Evolutionary conservation across 2,888 invertebrate genomes (phyloP).

Genomic region (Epinotia demarniana): DNA sequence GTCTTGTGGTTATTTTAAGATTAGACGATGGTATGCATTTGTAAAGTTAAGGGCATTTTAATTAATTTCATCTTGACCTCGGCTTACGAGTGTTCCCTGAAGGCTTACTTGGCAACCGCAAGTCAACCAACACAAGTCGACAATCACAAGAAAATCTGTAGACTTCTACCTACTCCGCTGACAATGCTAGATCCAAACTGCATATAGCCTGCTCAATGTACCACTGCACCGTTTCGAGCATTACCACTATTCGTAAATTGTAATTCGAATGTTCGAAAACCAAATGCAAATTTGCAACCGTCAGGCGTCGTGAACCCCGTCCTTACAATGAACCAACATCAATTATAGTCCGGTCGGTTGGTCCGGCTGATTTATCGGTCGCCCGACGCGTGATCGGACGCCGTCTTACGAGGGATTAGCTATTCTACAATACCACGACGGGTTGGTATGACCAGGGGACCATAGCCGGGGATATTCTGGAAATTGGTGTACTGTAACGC

Average conservation of each 20-base stretch:
- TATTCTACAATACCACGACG: slow-evolving; percentile 35
- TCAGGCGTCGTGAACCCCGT: slow-evolving; percentile 8
- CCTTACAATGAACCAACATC: slow-evolving; percentile 41
- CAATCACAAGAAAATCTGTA: not conserved
- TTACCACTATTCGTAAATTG: not conserved
- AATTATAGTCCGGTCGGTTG: slow-evolving; percentile 49
- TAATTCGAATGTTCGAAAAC: slow-evolving; percentile 14
- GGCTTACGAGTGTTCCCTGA: slow-evolving; percentile 1
- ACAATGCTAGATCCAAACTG: too few relatives aligned
- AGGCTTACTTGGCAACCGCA: not conserved
- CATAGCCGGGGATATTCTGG: slow-evolving; percentile 1
- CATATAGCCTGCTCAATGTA: too few relatives aligned
- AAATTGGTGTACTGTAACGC: not conserved
- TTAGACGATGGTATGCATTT: not conserved
- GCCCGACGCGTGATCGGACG: slow-evolving; percentile 55
- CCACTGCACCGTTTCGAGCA: too few relatives aligned
- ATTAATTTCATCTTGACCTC: not conserved
- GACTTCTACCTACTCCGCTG: not conserved
- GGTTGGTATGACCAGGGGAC: slow-evolving; percentile 12
- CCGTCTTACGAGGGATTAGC: slow-evolving; percentile 58
- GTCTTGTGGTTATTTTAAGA: not conserved
- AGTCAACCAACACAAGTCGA: not conserved
- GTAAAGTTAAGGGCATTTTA: not conserved
- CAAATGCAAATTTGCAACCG: slow-evolving; percentile 20
- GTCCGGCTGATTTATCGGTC: slow-evolving; percentile 67